Evolutionary conservation across 1,140 invertebrate genomes (phyloP).

Genomic region (Pinna nobilis): DNA sequence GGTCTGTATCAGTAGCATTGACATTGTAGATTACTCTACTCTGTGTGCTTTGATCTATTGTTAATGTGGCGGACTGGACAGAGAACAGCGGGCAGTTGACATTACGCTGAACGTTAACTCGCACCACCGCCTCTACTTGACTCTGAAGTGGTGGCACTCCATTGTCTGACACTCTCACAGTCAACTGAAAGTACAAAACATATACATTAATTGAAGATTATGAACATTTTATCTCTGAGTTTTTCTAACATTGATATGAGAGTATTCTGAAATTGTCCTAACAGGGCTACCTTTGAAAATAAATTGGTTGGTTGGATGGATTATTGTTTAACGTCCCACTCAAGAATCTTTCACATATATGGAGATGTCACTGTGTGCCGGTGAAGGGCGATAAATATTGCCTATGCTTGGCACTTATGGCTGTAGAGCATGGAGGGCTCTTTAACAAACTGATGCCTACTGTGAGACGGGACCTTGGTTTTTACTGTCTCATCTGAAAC

Average conservation of each 20-base stretch:
- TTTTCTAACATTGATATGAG: too few species aligned
- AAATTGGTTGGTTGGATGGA: too few species aligned
- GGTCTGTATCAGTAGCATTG: constrained; percentile 77
- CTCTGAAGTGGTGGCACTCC: constrained; percentile 17
- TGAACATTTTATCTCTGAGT: not conserved
- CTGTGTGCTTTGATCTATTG: constrained; percentile 8
- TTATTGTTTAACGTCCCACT: not conserved
- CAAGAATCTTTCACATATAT: not conserved
- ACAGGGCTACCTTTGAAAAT: too few species aligned
- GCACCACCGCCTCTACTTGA: constrained; percentile 2
- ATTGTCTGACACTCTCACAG: constrained; percentile 13
- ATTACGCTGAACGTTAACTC: constrained; percentile 37
- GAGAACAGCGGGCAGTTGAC: constrained; percentile 31
- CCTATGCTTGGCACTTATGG: too few species aligned
- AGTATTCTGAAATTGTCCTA: too few species aligned
- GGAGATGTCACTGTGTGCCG: too few species aligned
- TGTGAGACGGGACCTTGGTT: too few species aligned
- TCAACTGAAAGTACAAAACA: constrained; percentile 17
- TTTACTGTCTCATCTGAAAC: too few species aligned
- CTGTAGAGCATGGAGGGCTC: too few species aligned
- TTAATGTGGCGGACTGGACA: not conserved
- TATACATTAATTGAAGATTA: not conserved
- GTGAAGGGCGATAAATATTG: too few species aligned
- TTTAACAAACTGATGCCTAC: too few species aligned
- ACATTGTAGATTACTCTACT: constrained; percentile 71